Evolutionary conservation across 2,888 invertebrate species (phyloP), one percentile per base, ranked within the genome.

Genomic region (Phengaris alcon): DNA sequence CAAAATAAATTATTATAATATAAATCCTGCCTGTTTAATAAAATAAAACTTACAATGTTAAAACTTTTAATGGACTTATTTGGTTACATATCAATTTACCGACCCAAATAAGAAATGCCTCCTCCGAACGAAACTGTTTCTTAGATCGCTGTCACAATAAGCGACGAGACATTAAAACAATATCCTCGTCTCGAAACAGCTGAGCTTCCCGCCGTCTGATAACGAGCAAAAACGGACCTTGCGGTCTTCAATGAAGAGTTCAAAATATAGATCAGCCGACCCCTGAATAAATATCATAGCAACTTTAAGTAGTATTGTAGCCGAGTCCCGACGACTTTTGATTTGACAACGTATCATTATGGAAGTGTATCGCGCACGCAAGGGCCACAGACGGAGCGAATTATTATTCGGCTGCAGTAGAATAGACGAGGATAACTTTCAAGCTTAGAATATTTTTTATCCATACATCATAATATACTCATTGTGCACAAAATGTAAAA

Each of bases 131-230:
- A 22, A 35, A 68, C 44, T 68, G 55, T 69, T 75, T 75, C 68
- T 22, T 76, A 68, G 46, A 76, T 77, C 78, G 72, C 74, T 74
- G 77, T 72, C 74, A 76, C 78, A 59, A 68, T 76, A 57, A 76
- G 79, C 73, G 76, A 59, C 78, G 78, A 77, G 77, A 78, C 79
- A 77, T 73, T 78, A 78, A 77, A 76, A 76, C 76, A 75, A n/a
- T n/a, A n/a, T n/a, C 79, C 78, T 78, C 77, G 76, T 77, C 79
- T 79, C 79, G 75, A 76, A 79, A 79, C 80, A 80, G 80, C 80
- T 80, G 80, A 79, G 79, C 77, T 78, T 75, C 76, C 77, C 77
- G 74, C 22, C 68, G 9, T 35, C 51, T 48, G 0, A 46, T 55
- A 72, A 74, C 74, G 69, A 55, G 69, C 46, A 57, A 77, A 76